phyloP scores from a whole-genome alignment of 2,888 invertebrate species.

The Lysandra coridon region DNA sequence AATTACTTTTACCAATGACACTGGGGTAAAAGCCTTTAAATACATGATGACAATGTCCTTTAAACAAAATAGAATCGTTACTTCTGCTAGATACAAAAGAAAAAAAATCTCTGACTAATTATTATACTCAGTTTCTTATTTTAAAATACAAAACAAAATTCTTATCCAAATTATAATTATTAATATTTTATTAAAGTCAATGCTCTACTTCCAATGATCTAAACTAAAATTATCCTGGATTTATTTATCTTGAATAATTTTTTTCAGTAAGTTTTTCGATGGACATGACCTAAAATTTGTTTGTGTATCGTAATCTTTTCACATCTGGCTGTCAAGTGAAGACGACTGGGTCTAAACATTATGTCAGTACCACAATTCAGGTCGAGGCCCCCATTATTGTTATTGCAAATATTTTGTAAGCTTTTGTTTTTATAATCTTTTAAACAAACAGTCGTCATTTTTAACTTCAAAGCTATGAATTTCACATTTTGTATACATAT shows the following conservation, averaged over 20 bases:
- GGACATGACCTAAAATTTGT: conserved; percentile 15
- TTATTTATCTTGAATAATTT: neutral
- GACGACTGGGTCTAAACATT: conserved; percentile 5
- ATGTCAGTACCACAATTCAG: neutral
- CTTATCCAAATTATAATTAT: no score
- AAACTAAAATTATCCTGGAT: no score
- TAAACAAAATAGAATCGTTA: no score
- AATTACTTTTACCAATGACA: neutral
- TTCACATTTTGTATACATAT: neutral
- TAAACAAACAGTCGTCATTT: neutral
- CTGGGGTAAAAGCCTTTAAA: neutral
- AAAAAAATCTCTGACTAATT: no score
- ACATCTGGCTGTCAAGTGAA: conserved; percentile 16
- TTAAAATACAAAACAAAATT: no score
- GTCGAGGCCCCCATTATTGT: conserved; percentile 24
- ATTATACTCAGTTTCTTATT: no score
- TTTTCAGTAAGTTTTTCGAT: neutral
- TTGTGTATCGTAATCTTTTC: conserved; percentile 26
- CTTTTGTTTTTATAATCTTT: neutral
- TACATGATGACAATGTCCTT: neutral
- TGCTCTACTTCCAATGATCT: no score
- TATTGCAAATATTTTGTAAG: conserved; percentile 13
- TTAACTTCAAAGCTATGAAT: neutral
- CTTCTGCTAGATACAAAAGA: no score
- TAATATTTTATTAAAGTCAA: no score